Evolutionary conservation across 2,888 invertebrate genomes (phyloP).

Genomic region (Cephus sareptanus): DNA sequence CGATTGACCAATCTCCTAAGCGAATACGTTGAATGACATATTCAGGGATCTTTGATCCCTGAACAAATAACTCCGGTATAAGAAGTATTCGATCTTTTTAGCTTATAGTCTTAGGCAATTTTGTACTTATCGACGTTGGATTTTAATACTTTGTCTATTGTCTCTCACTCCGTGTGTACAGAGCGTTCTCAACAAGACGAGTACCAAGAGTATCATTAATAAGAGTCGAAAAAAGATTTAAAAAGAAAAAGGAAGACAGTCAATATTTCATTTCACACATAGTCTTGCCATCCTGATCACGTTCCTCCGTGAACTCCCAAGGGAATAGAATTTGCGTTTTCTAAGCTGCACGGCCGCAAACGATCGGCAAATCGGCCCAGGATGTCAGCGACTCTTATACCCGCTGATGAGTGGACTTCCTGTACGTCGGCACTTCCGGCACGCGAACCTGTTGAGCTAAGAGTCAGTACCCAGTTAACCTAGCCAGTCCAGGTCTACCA

Average conservation of each 20-base stretch:
- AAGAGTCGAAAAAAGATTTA: not conserved
- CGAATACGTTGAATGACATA: not conserved
- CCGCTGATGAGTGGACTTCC: slow-evolving; percentile 54
- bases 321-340: not conserved
- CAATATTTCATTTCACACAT: not conserved
- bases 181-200: not conserved
- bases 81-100: not conserved
- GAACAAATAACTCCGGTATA: not conserved
- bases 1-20: not conserved
- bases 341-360: slow-evolving; percentile 13
- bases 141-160: not conserved
- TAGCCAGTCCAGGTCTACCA: not conserved
- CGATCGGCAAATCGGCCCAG: not conserved
- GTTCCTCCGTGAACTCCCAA: not conserved
- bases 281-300: not conserved
- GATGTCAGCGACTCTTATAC: not conserved
- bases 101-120: slow-evolving; percentile 53
- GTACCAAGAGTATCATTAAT: not conserved
- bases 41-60: not conserved
- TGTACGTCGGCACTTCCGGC: slow-evolving; percentile 53
- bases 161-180: not conserved
- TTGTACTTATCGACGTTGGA: slow-evolving; percentile 56
- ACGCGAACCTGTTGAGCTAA: slow-evolving; percentile 61
- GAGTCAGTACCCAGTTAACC: not conserved
- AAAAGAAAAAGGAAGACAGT: not conserved